Evolutionary conservation across 2,113 vertebrate species (phyloP).

Genomic region (Oncorhynchus masou): DNA sequence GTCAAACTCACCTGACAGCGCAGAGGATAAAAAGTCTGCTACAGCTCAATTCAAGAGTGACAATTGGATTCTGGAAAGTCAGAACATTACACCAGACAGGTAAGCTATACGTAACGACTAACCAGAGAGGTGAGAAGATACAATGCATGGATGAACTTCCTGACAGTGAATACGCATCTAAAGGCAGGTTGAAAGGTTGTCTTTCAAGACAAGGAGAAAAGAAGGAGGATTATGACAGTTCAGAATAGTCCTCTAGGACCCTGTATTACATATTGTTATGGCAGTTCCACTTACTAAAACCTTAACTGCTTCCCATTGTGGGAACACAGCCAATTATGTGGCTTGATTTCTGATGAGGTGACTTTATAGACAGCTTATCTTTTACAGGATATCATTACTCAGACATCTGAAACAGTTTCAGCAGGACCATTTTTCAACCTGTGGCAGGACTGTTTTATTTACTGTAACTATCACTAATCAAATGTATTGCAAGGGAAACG

Average conservation of each 20-base stretch:
- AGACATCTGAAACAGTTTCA: slow-evolving; percentile 64
- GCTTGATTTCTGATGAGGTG: slow-evolving; percentile 53
- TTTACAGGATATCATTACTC: slow-evolving; percentile 63
- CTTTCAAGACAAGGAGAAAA: no score
- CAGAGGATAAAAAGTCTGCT: no score
- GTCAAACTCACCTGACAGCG: no score
- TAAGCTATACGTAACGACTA: no score
- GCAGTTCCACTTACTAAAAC: slow-evolving; percentile 31
- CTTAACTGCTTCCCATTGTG: slow-evolving; percentile 17
- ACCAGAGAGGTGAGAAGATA: no score
- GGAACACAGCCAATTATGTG: slow-evolving; percentile 31
- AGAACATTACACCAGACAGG: no score
- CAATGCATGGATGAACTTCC: background rate
- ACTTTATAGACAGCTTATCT: slow-evolving; percentile 61
- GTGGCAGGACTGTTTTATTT: slow-evolving; percentile 24
- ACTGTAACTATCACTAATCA: no score
- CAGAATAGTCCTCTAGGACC: background rate
- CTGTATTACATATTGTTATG: background rate
- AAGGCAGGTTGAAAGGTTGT: background rate
- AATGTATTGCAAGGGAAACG: no score
- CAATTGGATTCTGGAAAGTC: no score
- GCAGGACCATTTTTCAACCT: slow-evolving; percentile 64
- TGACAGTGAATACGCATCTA: background rate
- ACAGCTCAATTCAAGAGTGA: no score
- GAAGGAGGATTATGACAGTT: no score